A percentile compares a stretch with the other conserved stretches of the same genome.
phyloP scores from a whole-genome alignment of 2,888 invertebrate species.

The Abrostola triplasia region DNA sequence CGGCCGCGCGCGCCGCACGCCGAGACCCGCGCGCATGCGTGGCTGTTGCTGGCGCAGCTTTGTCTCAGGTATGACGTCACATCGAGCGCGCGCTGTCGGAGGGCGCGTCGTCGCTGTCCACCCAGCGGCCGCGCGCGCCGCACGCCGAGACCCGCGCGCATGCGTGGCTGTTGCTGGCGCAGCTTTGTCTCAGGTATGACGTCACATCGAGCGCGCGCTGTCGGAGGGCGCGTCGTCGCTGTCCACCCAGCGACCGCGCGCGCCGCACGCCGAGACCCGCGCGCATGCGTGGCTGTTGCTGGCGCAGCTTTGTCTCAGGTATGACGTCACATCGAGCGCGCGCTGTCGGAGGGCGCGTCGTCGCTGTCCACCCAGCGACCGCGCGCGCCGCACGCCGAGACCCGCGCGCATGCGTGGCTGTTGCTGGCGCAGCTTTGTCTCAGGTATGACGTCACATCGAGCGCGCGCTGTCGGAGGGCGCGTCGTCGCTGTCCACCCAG shows the following conservation, averaged over 20 bases:
- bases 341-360: slow-evolving; percentile 82
- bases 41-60: not conserved
- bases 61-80: not conserved
- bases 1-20: slow-evolving; percentile 5
- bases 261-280: slow-evolving; percentile 40
- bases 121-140: slow-evolving; percentile 1
- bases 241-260: slow-evolving; percentile 1
- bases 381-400: slow-evolving; percentile 3
- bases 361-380: slow-evolving; percentile 4
- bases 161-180: not conserved
- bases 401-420: slow-evolving; percentile 91
- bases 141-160: slow-evolving; percentile 14
- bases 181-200: not conserved
- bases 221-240: not conserved
- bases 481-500: slow-evolving; percentile 96
- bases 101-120: not conserved
- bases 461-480: slow-evolving; percentile 91
- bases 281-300: slow-evolving; percentile 81
- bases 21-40: not conserved
- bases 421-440: slow-evolving; percentile 95
- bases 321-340: no score
- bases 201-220: not conserved
- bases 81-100: no score
- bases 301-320: slow-evolving; percentile 94
- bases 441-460: slow-evolving; percentile 94